Evolutionary conservation across 2,888 invertebrate genomes (phyloP).

Genomic region (Halocaridina rubra): DNA sequence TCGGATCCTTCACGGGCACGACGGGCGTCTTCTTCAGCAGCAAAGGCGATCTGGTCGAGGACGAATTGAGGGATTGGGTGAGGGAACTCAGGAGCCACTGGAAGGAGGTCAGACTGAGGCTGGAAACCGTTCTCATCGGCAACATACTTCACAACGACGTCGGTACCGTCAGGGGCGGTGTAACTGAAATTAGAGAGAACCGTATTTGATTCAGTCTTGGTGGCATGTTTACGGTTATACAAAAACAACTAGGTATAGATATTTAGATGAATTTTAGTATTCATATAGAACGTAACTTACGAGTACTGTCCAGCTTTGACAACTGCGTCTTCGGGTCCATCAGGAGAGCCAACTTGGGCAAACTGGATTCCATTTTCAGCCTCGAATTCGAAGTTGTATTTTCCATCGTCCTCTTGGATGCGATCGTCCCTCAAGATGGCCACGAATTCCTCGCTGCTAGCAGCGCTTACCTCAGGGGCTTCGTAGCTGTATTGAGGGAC

Average conservation of each 20-base stretch:
- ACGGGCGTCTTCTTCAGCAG: conserved; percentile 28
- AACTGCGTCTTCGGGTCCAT: conserved; percentile 27
- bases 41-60: conserved; percentile 49
- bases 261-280: background rate
- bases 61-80: conserved; percentile 55
- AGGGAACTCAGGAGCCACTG: conserved; percentile 50
- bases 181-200: background rate
- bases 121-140: conserved; percentile 51
- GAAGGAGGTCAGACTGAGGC: conserved; percentile 46
- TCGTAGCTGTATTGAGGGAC: conserved; percentile 25
- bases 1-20: background rate
- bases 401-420: conserved; percentile 47
- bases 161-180: conserved; percentile 46
- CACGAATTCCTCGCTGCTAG: conserved; percentile 19
- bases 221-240: too few relatives aligned
- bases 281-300: background rate
- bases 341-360: conserved; percentile 18
- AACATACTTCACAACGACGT: conserved; percentile 29
- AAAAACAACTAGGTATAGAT: background rate
- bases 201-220: too few relatives aligned
- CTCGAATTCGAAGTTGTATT: conserved; percentile 56
- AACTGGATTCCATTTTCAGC: conserved; percentile 52
- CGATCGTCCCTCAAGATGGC: conserved; percentile 58
- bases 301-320: conserved; percentile 36
- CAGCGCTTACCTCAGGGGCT: background rate